A percentile compares a stretch with the other conserved stretches of the same genome.
phyloP scores from a whole-genome alignment of 2,888 invertebrate genomes.

The Choristoneura rosaceana region DNA sequence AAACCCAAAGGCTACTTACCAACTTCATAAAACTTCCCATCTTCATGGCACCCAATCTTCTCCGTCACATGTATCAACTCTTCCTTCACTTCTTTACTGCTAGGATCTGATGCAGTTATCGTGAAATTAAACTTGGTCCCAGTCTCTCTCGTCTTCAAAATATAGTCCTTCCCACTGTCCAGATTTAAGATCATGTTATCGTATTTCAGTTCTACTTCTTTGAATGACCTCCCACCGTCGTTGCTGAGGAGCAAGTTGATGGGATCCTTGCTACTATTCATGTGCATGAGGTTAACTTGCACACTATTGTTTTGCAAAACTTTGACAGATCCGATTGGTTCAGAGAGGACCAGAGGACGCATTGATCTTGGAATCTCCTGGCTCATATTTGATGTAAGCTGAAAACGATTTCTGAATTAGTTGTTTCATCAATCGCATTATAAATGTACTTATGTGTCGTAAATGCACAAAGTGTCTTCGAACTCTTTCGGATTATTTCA shows the following conservation, averaged over 20 bases:
- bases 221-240: slow-evolving; percentile 72
- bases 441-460: too few relatives aligned
- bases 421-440: too few relatives aligned
- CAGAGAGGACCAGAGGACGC: slow-evolving; percentile 65
- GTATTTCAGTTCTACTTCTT: slow-evolving; percentile 71
- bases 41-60: slow-evolving; percentile 70
- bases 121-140: slow-evolving; percentile 80
- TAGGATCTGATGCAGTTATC: slow-evolving; percentile 64
- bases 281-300: slow-evolving; percentile 75
- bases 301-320: slow-evolving; percentile 80
- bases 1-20: slow-evolving; percentile 60
- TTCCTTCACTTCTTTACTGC: slow-evolving; percentile 54
- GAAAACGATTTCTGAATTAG: slow-evolving; percentile 25
- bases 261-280: slow-evolving; percentile 70
- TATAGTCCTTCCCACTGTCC: slow-evolving; percentile 75
- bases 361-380: slow-evolving; percentile 46
- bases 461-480: too few relatives aligned
- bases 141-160: slow-evolving; percentile 79
- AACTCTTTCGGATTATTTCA: too few relatives aligned
- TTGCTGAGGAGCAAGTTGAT: slow-evolving; percentile 74
- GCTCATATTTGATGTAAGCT: slow-evolving; percentile 44
- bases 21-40: slow-evolving; percentile 70
- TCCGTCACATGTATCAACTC: slow-evolving; percentile 52
- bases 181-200: slow-evolving; percentile 75
- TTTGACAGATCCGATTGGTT: slow-evolving; percentile 79